Conservation (phyloP, 2,797 vertebrate species). For the Alauda arvensis region DNA sequence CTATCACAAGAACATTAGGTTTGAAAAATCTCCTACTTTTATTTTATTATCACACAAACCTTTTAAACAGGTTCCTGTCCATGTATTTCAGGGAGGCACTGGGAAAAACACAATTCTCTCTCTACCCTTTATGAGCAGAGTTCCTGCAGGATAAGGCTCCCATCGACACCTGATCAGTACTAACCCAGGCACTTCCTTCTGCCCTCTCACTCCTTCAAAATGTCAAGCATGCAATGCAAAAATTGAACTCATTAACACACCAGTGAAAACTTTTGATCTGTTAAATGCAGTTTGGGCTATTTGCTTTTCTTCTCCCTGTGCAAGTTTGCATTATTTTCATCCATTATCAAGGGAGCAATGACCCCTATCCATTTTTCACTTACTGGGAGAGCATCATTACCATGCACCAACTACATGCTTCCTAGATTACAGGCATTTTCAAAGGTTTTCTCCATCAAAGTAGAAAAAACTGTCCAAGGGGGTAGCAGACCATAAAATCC, state of each 20-base stretch:
- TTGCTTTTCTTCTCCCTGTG: neutral
- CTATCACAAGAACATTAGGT: neutral
- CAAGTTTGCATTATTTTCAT: neutral
- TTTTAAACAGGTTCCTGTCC: neutral
- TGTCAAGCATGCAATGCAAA: neutral
- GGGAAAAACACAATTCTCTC: neutral
- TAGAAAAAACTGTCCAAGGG: conserved; percentile 30
- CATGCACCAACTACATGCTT: conserved; percentile 8
- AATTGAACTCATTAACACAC: neutral
- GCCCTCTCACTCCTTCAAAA: neutral
- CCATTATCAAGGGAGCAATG: conserved; percentile 9
- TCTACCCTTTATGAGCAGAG: neutral
- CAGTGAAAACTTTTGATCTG: conserved; percentile 15
- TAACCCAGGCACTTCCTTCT: conserved; percentile 11
- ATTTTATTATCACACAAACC: neutral
- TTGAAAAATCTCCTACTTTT: neutral
- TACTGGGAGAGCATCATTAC: neutral
- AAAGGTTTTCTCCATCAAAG: conserved; percentile 51
- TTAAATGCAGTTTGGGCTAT: neutral
- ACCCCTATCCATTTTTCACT: conserved; percentile 30
- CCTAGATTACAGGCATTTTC: conserved; percentile 53
- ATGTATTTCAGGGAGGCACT: neutral
- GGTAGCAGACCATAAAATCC: conserved; percentile 63
- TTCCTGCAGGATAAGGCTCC: neutral
- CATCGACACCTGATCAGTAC: neutral